Evolutionary conservation across 2,113 vertebrate genomes (phyloP), one percentile per base, ranked within the genome.

Genomic region (Phycodurus eques): DNA sequence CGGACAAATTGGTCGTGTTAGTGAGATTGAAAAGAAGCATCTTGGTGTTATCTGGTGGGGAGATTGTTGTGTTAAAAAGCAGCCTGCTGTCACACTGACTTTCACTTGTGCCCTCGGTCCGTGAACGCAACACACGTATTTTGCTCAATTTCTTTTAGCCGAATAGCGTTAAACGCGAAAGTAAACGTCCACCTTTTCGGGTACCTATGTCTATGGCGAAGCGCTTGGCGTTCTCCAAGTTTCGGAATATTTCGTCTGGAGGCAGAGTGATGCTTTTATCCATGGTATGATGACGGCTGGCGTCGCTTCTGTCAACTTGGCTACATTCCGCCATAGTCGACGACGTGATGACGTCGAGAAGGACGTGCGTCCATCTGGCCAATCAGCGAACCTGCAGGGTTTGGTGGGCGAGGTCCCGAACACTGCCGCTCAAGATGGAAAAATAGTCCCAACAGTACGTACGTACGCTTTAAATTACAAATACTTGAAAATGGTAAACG

Each of bases 151-250:
- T 2, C 1, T 13, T 47, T 47, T 17, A 66, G 64, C 22, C 43
- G 22, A 31, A 66, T 17, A 2, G 44, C 43, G 44, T 14, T 15
- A 15, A n/a, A 19, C 35, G 47, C 49, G 0, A 3, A 11, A 35
- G 8, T 15, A 49, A 68, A 59, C 17, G 6, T 39, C 14, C 1
- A 39, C 4, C 60, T 66, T 17, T 8, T 0, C 54, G n/a, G 61
- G 60, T 93, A 98, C 96, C 96, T 92, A 98, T 98, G 83, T 98
- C 96, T 80, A 98, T 98, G 71, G 96, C 96, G 89, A 98, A 98
- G 74, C 95, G 94, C 89, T 98, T 98, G 69, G 96, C 96, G 87
- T 98, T 98, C 80, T 96, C 96, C 87, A 98, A 85, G 78, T 98
- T 98, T 56, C 96, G 95, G 80, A 98, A 98, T 84, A 98, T 97